Conservation (phyloP, 1,140 invertebrate species). For the Neotoxoptera formosana region DNA sequence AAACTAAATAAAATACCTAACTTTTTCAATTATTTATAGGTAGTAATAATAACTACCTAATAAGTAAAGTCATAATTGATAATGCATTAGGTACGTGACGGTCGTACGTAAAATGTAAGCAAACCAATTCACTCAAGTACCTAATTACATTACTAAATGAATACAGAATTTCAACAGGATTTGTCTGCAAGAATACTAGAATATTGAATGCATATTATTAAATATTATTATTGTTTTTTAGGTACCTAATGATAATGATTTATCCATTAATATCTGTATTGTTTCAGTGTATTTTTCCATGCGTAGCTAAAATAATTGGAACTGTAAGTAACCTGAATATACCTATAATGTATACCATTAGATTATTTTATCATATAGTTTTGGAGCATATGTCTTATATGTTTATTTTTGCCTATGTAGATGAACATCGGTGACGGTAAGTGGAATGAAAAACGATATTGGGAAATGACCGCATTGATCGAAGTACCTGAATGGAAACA, state of each 20-base stretch:
- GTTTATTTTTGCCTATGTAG: background rate
- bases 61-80: too few species aligned
- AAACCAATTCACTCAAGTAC: too few species aligned
- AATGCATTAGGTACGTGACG: too few species aligned
- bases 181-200: background rate
- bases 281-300: background rate
- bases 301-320: background rate
- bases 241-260: background rate
- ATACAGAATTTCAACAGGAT: background rate
- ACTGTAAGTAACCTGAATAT: background rate
- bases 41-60: too few species aligned
- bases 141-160: too few species aligned
- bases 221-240: background rate
- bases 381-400: background rate
- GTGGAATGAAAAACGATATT: constrained; percentile 7
- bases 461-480: background rate
- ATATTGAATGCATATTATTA: background rate
- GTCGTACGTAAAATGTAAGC: background rate
- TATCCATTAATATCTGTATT: background rate
- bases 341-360: background rate
- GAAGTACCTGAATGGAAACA: background rate
- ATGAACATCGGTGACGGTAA: background rate
- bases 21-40: too few species aligned
- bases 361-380: background rate
- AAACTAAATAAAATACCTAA: background rate